Conservation (phyloP, 2,888 invertebrate species). For the Zootermopsis nevadensis region DNA sequence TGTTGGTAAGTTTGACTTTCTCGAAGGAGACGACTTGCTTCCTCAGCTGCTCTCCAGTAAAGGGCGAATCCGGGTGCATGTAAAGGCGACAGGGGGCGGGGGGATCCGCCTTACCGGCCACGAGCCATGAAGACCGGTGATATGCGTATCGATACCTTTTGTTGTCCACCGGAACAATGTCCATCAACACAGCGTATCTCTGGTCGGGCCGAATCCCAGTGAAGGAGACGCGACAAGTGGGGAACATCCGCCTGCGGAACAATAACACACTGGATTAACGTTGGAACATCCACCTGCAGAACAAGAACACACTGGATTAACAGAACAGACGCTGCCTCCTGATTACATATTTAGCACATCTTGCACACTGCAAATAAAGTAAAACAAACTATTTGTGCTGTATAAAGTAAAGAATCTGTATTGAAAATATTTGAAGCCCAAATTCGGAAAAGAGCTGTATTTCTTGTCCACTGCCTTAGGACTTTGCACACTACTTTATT, state of each 20-base stretch:
- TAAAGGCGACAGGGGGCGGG: constrained; percentile 93
- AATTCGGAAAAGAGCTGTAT: no score
- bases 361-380: no score
- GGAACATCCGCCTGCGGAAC: constrained; percentile 93
- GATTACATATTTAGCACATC: no score
- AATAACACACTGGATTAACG: constrained; percentile 22
- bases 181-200: constrained; percentile 92
- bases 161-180: constrained; percentile 96
- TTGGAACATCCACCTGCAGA: not conserved
- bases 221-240: constrained; percentile 94
- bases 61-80: constrained; percentile 97
- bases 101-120: constrained; percentile 98
- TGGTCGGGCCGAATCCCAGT: constrained; percentile 84
- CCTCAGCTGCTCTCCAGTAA: constrained; percentile 92
- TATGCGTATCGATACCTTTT: constrained; percentile 98
- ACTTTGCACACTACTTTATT: no score
- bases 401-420: no score
- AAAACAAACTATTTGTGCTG: no score
- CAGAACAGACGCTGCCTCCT: no score
- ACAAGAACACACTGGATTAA: no score
- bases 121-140: constrained; percentile 97
- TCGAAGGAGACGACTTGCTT: constrained; percentile 98
- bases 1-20: constrained; percentile 98
- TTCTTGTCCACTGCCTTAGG: no score
- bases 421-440: no score